phyloP scores from a whole-genome alignment of 2,797 vertebrate genomes.

The Naso thynnoides region DNA sequence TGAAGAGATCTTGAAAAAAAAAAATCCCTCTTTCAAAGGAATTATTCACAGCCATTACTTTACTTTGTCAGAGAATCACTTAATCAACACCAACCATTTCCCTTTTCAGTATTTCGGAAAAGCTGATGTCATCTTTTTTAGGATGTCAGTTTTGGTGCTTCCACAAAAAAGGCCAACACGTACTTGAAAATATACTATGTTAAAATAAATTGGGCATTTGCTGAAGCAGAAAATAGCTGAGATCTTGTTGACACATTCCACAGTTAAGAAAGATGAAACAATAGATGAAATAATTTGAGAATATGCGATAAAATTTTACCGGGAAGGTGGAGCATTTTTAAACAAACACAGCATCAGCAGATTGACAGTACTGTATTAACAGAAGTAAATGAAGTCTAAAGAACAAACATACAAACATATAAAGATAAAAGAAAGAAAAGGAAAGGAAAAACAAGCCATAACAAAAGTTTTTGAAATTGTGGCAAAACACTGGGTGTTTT shows the following conservation, averaged over 20 bases:
- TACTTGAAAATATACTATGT: no score
- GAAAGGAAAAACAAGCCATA: not conserved
- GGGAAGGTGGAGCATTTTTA: not conserved
- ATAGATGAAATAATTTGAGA: no score
- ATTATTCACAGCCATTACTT: no score
- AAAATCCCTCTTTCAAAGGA: no score
- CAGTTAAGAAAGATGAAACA: not conserved
- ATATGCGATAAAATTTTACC: slow-evolving; percentile 4
- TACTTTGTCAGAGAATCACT: no score
- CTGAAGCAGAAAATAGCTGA: no score
- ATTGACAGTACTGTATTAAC: not conserved
- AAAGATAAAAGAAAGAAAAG: no score
- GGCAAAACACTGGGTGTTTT: not conserved
- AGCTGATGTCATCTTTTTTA: not conserved
- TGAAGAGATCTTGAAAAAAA: no score
- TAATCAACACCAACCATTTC: no score
- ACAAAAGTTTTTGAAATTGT: not conserved
- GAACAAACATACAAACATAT: not conserved
- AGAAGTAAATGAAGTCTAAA: not conserved
- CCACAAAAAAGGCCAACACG: not conserved
- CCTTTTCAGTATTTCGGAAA: not conserved
- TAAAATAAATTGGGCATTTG: no score
- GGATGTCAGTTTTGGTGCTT: not conserved
- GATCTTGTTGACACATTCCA: not conserved
- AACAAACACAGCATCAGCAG: not conserved